Evolutionary conservation across 2,113 vertebrate species (phyloP).

Genomic region (Callaeas wilsoni): DNA sequence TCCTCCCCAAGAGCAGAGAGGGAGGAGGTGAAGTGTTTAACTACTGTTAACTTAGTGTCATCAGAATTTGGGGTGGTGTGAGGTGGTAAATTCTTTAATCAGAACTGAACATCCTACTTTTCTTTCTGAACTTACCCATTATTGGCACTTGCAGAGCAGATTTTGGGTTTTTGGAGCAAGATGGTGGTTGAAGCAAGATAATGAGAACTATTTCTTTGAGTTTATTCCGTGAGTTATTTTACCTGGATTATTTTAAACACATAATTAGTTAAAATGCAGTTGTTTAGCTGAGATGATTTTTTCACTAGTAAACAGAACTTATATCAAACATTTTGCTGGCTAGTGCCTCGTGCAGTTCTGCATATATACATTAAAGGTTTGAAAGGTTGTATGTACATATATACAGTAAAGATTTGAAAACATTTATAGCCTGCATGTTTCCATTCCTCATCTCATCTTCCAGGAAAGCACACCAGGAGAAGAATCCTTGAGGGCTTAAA

Average conservation of each 20-base stretch:
- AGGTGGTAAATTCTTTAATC: neutral
- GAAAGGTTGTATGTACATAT: neutral
- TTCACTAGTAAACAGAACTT: neutral
- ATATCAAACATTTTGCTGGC: neutral
- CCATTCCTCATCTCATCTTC: neutral
- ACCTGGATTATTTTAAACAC: neutral
- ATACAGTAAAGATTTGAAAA: neutral
- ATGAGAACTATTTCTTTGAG: neutral
- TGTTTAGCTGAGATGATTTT: neutral
- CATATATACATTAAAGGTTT: neutral
- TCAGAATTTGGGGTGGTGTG: neutral
- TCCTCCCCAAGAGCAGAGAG: neutral
- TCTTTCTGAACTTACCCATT: neutral
- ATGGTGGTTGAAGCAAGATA: neutral
- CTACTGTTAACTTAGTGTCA: neutral
- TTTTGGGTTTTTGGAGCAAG: neutral
- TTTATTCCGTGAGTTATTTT: neutral
- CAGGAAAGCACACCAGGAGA: neutral
- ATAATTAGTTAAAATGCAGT: neutral
- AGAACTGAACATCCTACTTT: neutral
- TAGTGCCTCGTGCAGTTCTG: neutral
- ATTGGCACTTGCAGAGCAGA: neutral
- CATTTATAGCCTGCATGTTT: neutral
- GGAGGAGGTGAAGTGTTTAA: neutral
- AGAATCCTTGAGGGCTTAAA: neutral